Base-by-base conservation (phyloP, 2,888 invertebrate species). In the Antitype chi region DNA sequence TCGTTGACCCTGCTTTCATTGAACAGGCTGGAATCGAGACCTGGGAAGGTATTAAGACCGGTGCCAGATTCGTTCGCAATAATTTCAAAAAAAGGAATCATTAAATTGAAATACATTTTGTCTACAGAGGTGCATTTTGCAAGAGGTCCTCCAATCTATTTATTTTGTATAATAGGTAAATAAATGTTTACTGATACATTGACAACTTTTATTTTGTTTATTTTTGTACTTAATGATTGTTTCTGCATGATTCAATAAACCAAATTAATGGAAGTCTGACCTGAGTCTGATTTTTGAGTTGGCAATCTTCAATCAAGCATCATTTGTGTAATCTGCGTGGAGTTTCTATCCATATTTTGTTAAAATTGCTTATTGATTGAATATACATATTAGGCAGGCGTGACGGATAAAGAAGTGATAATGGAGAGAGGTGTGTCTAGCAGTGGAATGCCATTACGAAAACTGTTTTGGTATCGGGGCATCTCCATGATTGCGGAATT, bases 31-130 rank as follows among this genome's bases (percentile, higher is more conserved):
- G 97, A 2, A 85, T 88, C 2, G 98, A 98, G 90, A 97, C 97
- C 52, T 98, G 97, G 97, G 94, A 97, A 87, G 97, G 97, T 5
- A 93, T 97, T 49, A 97, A 97, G 85, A 95, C 94, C 13, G 97
- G 96, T 73, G 97, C 97, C 3, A 90, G 94, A 69, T 96, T 95
- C 74, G 92, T 92, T 2, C 87, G 91, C 0, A 78, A 92, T 49
- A 89, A 84, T 74, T 91, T 75, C 62, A 89, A 85, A 28, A 89
- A 66, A 23, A 71, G 15, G 13, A 57, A 53, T 64, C 7, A 49
- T 53, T 82, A 52, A 76, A 28, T 5, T 49, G 0, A 23, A 32
- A 49, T 60, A 9, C 28, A 20, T 25, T 43, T 53, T 6, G 2
- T 49, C 5, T 52, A 1, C 20, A 49, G 8, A 5, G n/a, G 49